A percentile compares a stretch with the other conserved stretches of the same genome.
Conservation (phyloP, 64 coral and sea anemone genomes). For the Stichodactyla helianthus region DNA sequence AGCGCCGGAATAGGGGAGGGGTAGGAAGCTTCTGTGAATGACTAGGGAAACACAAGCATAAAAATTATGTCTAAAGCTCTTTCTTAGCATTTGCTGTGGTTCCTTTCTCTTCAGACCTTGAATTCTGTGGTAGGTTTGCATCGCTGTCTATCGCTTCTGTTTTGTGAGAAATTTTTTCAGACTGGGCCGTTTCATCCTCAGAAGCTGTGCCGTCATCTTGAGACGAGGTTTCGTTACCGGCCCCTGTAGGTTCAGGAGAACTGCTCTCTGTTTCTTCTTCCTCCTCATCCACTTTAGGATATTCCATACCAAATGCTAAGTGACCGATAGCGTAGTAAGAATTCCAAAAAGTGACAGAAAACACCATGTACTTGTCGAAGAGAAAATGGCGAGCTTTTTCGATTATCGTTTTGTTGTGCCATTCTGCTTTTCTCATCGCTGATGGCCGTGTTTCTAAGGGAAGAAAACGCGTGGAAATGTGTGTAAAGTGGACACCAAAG, state of each 20-base stretch:
- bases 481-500: not conserved
- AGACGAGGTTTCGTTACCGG: not conserved
- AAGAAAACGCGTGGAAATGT: not conserved
- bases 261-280: not conserved
- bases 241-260: not conserved
- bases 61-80: not conserved
- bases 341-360: slow-evolving; percentile 32
- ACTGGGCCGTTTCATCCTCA: not conserved
- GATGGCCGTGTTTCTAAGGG: slow-evolving; percentile 25
- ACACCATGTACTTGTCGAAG: slow-evolving; percentile 28
- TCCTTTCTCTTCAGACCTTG: not conserved
- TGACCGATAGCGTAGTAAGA: slow-evolving; percentile 47
- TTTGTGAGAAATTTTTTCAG: not conserved
- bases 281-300: slow-evolving; percentile 3
- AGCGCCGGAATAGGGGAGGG: too few species aligned
- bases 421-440: not conserved
- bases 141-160: not conserved
- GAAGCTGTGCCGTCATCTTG: not conserved
- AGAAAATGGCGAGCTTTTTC: slow-evolving; percentile 11
- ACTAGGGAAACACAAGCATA: not conserved
- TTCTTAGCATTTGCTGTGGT: not conserved
- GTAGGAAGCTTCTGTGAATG: too few species aligned
- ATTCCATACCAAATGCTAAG: slow-evolving; percentile 39
- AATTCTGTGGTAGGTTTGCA: not conserved
- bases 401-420: not conserved